A percentile compares a stretch with the other conserved stretches of the same genome.
These are phyloP conservation scores for Halictus ligatus DNA, from an alignment of 2,888 invertebrate species.

Conservation along the genomic window DNA sequence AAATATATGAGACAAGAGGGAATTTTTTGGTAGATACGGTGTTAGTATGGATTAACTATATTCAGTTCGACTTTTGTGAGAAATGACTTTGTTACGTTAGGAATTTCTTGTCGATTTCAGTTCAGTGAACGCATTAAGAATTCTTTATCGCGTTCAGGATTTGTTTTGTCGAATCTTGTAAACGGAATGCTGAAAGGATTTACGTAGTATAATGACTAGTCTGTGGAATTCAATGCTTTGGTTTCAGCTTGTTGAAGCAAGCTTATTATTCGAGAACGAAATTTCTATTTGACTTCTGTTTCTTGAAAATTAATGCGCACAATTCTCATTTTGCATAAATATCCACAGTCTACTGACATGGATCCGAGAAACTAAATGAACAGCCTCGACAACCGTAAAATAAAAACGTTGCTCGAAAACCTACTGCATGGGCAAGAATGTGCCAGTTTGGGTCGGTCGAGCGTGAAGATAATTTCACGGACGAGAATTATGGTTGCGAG, in stretches of 20 bases:
- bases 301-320: not conserved
- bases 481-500: conserved; percentile 3
- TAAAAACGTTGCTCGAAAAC: not conserved
- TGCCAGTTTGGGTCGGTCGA: conserved; percentile 11
- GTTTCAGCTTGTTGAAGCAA: too few species aligned
- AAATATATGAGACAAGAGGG: not conserved
- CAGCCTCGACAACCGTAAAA: not conserved
- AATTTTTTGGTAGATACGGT: not conserved
- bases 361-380: not conserved
- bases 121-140: not conserved
- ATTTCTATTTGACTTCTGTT: not conserved
- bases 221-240: too few species aligned
- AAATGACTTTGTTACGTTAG: not conserved
- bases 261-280: too few species aligned
- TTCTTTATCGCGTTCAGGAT: not conserved
- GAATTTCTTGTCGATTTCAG: not conserved
- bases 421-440: not conserved
- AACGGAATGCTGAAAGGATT: not conserved
- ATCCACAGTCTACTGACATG: not conserved
- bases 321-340: not conserved
- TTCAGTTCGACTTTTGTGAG: not conserved
- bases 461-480: conserved; percentile 37
- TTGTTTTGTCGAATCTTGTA: not conserved
- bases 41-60: not conserved
- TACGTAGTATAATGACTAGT: not conserved